Conservation (phyloP, 2,797 vertebrate genomes). For the Intellagama lesueurii region DNA sequence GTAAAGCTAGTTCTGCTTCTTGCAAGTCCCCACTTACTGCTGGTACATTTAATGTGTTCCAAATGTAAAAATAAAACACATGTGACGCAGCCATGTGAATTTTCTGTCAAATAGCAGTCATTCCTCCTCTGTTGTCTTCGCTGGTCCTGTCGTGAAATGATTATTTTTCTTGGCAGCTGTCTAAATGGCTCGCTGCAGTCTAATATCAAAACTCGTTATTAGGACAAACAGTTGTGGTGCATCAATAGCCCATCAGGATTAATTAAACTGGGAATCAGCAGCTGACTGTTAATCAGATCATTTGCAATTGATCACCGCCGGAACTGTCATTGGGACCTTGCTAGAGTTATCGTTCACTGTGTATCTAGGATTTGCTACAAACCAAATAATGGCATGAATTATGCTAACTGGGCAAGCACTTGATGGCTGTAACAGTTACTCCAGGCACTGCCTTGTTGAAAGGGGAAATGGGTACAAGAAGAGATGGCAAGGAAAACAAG, state of each 20-base stretch:
- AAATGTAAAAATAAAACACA: slow-evolving; percentile 78
- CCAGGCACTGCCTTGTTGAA: slow-evolving; percentile 20
- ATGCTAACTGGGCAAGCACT: neutral
- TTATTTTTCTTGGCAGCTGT: slow-evolving; percentile 86
- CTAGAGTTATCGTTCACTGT: slow-evolving; percentile 59
- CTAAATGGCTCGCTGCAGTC: slow-evolving; percentile 91
- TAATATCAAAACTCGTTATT: slow-evolving; percentile 98
- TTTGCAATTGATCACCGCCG: slow-evolving; percentile 86
- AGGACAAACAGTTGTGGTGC: slow-evolving; percentile 94
- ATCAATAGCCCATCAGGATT: slow-evolving; percentile 99
- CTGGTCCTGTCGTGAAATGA: slow-evolving; percentile 75
- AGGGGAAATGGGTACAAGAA: slow-evolving; percentile 40
- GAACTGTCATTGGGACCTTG: slow-evolving; percentile 81
- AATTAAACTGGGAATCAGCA: slow-evolving; percentile 96
- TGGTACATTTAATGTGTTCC: slow-evolving; percentile 74
- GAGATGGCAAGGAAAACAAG: slow-evolving; percentile 22
- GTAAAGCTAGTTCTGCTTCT: slow-evolving; percentile 72
- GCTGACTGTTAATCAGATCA: slow-evolving; percentile 92
- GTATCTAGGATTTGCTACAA: slow-evolving; percentile 14
- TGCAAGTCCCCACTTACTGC: slow-evolving; percentile 72
- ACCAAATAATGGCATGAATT: slow-evolving; percentile 22
- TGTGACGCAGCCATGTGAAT: slow-evolving; percentile 80
- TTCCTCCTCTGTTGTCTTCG: slow-evolving; percentile 75
- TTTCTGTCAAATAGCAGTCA: slow-evolving; percentile 76
- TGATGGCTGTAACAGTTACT: slow-evolving; percentile 15